Evolutionary conservation across 1,140 invertebrate genomes (phyloP).

Genomic region (Drosophila aff.): DNA sequence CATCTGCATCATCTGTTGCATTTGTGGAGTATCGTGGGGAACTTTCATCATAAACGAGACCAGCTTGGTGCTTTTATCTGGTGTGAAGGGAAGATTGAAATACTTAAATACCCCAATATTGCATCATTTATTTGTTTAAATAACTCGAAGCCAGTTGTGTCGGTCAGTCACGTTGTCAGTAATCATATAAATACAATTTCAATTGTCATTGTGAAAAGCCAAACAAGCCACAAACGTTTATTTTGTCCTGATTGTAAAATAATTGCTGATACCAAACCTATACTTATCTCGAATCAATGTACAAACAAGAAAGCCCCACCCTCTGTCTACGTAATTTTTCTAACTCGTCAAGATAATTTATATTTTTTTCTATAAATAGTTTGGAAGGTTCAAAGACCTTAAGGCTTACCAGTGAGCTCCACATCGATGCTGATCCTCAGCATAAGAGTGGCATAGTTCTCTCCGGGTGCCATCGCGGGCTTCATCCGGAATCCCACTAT

Average conservation of each 20-base stretch:
- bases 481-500: conserved; percentile 55
- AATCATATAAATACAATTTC: not conserved
- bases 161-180: not conserved
- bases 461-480: conserved; percentile 61
- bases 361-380: not conserved
- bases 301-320: not conserved
- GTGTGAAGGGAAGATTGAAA: not conserved
- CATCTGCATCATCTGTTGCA: conserved; percentile 55
- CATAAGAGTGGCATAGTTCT: conserved; percentile 76
- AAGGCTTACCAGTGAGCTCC: conserved; percentile 57
- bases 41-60: conserved; percentile 75
- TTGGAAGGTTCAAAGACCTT: not conserved
- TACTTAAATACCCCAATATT: not conserved
- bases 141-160: not conserved
- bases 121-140: conserved; percentile 9
- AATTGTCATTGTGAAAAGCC: conserved; percentile 5
- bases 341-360: not conserved
- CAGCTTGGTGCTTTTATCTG: conserved; percentile 56
- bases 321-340: conserved; percentile 1
- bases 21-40: conserved; percentile 54
- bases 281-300: conserved; percentile 4
- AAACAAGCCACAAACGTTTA: conserved; percentile 10
- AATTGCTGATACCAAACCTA: conserved; percentile 5
- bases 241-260: conserved; percentile 14
- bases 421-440: conserved; percentile 63